Conservation (phyloP, 1,140 invertebrate genomes). For the Meloidogyne exigua region DNA sequence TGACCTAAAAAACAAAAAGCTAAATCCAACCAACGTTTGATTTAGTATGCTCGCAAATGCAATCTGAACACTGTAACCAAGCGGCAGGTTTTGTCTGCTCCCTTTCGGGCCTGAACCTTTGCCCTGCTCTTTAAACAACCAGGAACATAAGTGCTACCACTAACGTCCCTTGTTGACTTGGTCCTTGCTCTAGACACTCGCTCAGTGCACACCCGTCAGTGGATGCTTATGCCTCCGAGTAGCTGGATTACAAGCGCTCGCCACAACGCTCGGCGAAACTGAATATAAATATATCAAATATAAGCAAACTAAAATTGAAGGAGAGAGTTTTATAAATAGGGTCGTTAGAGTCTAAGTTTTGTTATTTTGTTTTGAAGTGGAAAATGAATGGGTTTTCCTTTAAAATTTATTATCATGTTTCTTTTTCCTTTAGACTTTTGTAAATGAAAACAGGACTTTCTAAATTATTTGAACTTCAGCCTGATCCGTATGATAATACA, state of each 20-base stretch:
- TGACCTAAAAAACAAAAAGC: too few species aligned
- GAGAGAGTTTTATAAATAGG: too few species aligned
- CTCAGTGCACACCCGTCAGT: conserved; percentile 25
- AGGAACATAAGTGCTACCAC: too few species aligned
- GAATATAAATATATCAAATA: too few species aligned
- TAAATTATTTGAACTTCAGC: conserved; percentile 19
- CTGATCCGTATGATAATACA: conserved; percentile 24
- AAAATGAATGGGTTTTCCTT: too few species aligned
- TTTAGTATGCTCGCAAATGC: conserved; percentile 8
- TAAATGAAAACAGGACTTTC: conserved; percentile 14
- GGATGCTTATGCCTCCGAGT: conserved; percentile 16
- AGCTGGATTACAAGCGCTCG: conserved; percentile 22
- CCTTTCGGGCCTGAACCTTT: conserved; percentile 36
- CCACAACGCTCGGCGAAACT: background rate
- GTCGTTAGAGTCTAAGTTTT: too few species aligned
- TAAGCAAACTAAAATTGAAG: too few species aligned
- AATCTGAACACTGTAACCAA: conserved; percentile 35
- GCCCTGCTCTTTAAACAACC: too few species aligned
- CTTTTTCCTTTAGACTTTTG: too few species aligned
- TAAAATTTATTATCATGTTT: too few species aligned
- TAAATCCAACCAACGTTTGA: too few species aligned
- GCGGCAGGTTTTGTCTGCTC: conserved; percentile 37
- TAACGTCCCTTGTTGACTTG: conserved; percentile 28
- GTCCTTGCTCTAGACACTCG: conserved; percentile 30
- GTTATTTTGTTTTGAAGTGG: too few species aligned